Conservation (phyloP, 2,797 vertebrate species). For the Spinus pinus region DNA sequence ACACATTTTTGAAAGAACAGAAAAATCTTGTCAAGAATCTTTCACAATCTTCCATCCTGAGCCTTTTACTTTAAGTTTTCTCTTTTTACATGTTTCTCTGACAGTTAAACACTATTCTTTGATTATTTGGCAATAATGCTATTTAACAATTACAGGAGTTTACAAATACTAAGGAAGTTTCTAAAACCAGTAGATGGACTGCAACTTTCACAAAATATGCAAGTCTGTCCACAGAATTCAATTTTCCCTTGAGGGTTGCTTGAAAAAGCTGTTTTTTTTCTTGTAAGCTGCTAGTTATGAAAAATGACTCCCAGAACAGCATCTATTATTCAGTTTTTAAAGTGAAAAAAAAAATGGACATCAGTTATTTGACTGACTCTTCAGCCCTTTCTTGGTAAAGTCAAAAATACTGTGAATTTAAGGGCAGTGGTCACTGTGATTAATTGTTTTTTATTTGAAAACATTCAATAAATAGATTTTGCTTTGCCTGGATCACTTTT, state of each 20-base stretch:
- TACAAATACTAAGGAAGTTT: not conserved
- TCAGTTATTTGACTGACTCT: not conserved
- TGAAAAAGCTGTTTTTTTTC: not conserved
- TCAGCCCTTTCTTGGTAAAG: not conserved
- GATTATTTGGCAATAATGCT: not conserved
- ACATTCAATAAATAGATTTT: not conserved
- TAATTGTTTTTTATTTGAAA: not conserved
- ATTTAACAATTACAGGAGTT: not conserved
- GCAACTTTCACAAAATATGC: not conserved
- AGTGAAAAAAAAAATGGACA: not conserved
- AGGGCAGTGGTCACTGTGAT: fast-evolving
- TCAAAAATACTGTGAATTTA: not conserved
- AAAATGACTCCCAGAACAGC: not conserved
- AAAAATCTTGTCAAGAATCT: not conserved
- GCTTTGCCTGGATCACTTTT: not conserved
- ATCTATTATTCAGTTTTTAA: not conserved
- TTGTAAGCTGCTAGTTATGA: not conserved
- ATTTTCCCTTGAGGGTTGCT: not conserved
- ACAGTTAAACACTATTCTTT: not conserved
- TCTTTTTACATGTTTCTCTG: not conserved
- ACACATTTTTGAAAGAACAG: not conserved
- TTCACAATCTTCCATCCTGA: not conserved
- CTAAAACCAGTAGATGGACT: not conserved
- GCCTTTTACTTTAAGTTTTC: not conserved
- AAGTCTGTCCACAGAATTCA: not conserved